Evolutionary conservation across 2,113 vertebrate species (phyloP).

Genomic region (Malurus melanocephalus): DNA sequence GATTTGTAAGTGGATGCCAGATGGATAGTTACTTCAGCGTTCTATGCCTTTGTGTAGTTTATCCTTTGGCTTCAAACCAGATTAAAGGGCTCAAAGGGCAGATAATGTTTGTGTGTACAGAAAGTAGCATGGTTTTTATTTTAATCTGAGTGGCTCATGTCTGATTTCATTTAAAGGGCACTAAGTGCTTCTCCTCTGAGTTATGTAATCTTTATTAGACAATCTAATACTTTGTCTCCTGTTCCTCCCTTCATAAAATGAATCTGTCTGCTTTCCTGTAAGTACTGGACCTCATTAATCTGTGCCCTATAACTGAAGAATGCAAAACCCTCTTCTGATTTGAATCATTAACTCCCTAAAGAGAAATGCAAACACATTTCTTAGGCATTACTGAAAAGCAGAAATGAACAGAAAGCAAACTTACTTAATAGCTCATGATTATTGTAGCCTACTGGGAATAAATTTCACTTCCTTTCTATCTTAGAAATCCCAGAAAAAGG

Average conservation of each 20-base stretch:
- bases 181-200: slow-evolving; percentile 29
- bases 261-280: slow-evolving; percentile 34
- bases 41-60: neutral
- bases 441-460: neutral
- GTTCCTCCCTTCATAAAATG: neutral
- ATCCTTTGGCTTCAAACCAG: neutral
- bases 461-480: neutral
- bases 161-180: slow-evolving; percentile 29
- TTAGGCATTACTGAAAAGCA: slow-evolving; percentile 5
- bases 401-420: neutral
- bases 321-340: neutral
- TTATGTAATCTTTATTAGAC: slow-evolving; percentile 36
- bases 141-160: slow-evolving; percentile 8
- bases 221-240: slow-evolving; percentile 21
- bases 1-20: neutral
- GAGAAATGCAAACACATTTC: slow-evolving; percentile 31
- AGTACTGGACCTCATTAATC: neutral
- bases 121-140: neutral
- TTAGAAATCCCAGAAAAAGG: neutral
- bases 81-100: neutral
- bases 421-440: neutral
- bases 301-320: neutral
- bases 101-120: neutral
- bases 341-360: neutral
- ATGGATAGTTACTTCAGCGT: neutral